A percentile compares a stretch with the other conserved stretches of the same genome.
Evolutionary conservation across 2,113 vertebrate genomes (phyloP).

Genomic region (Galeopterus variegatus): DNA sequence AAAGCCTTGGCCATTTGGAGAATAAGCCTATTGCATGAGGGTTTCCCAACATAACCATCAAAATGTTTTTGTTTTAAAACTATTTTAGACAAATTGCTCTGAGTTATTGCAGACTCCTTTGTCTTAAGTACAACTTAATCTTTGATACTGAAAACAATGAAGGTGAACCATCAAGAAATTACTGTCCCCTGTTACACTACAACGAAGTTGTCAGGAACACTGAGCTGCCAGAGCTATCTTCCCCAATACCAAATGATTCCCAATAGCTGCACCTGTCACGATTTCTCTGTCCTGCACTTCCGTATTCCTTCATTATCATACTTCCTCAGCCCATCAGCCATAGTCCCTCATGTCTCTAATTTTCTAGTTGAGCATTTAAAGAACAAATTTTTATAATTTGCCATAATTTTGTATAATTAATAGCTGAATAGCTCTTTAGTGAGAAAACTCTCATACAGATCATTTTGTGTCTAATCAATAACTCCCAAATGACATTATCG

Average conservation of each 20-base stretch:
- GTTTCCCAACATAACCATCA: not conserved
- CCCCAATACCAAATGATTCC: fast-evolving
- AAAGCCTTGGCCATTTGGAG: not conserved
- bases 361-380: not conserved
- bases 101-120: not conserved
- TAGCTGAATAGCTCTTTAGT: not conserved
- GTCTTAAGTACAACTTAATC: slow-evolving; percentile 12
- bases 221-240: not conserved
- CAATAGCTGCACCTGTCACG: fast-evolving
- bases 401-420: not conserved
- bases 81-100: slow-evolving; percentile 32
- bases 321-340: not conserved
- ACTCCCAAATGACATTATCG: not conserved
- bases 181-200: not conserved
- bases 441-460: not conserved
- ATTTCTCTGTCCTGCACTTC: not conserved
- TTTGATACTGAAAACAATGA: not conserved
- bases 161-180: not conserved
- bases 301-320: not conserved
- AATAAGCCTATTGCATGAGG: not conserved
- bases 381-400: not conserved
- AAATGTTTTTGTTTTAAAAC: not conserved
- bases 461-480: not conserved
- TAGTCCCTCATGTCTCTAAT: not conserved
- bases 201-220: not conserved